These are phyloP conservation scores for Pemphredon lugubris DNA, from an alignment of 2,888 invertebrate genomes.

Conservation along the genomic window DNA sequence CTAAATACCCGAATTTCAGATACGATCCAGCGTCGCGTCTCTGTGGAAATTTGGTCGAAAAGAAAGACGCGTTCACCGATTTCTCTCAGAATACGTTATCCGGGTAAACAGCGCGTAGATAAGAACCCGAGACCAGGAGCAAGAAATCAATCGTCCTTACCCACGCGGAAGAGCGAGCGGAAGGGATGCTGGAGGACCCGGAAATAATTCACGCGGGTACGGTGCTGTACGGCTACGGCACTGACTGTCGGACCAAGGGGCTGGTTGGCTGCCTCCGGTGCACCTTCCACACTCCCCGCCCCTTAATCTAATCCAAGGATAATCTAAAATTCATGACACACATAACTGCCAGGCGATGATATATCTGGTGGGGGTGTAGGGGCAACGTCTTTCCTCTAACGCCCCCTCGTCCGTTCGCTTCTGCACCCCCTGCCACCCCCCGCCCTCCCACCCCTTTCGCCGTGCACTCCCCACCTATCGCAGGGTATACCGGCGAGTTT, in stretches of 20 bases:
- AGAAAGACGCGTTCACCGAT: too few relatives aligned
- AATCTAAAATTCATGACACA: conserved; percentile 80
- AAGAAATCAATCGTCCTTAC: conserved; percentile 45
- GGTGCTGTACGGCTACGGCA: conserved; percentile 23
- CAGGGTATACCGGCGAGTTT: conserved; percentile 42
- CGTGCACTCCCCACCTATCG: conserved; percentile 23
- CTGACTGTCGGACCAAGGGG: conserved; percentile 60
- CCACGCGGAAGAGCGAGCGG: conserved; percentile 15
- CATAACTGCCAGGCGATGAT: conserved; percentile 81
- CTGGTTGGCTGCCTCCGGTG: conserved; percentile 49
- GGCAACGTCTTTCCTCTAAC: conserved; percentile 57
- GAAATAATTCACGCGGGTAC: conserved; percentile 60
- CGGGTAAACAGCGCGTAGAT: not conserved
- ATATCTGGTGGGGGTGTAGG: conserved; percentile 76
- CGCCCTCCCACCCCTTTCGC: not conserved
- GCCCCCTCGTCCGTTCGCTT: conserved; percentile 28
- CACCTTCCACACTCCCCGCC: conserved; percentile 62
- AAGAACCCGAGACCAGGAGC: not conserved
- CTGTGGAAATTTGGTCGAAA: too few relatives aligned
- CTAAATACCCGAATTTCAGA: too few relatives aligned
- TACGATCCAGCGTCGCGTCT: too few relatives aligned
- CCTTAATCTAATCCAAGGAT: conserved; percentile 80
- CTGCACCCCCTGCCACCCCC: not conserved
- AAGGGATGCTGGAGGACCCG: conserved; percentile 37
- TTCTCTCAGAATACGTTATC: too few relatives aligned